These are phyloP conservation scores for Belgica antarctica DNA, from an alignment of 2,888 invertebrate species.

Conservation along the genomic window DNA sequence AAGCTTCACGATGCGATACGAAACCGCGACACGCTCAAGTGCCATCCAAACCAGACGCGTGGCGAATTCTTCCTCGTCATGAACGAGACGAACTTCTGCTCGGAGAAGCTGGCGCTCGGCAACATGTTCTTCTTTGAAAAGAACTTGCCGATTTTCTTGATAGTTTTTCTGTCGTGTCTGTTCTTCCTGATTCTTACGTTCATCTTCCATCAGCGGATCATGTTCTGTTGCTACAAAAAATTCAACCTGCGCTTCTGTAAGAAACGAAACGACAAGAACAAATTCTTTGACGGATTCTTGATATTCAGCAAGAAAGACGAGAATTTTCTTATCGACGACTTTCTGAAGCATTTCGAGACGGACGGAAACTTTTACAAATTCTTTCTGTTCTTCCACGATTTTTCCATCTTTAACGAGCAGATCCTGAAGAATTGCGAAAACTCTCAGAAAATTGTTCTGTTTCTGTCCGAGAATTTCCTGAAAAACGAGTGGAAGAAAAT, in stretches of 20 bases:
- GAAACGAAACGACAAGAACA: conserved; percentile 42
- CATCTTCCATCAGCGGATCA: conserved; percentile 37
- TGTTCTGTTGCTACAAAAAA: conserved; percentile 42
- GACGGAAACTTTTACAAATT: conserved; percentile 43
- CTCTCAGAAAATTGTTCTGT: conserved; percentile 43
- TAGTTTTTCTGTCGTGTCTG: conserved; percentile 34
- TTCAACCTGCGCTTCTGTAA: conserved; percentile 38
- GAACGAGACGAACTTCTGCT: conserved; percentile 41
- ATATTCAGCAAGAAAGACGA: conserved; percentile 42
- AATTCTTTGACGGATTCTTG: conserved; percentile 42
- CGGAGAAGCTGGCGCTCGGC: conserved; percentile 30
- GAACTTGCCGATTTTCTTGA: conserved; percentile 39
- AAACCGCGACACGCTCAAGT: conserved; percentile 16
- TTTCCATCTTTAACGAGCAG: conserved; percentile 43
- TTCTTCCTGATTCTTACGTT: conserved; percentile 29
- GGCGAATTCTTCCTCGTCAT: conserved; percentile 23
- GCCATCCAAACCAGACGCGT: conserved; percentile 39
- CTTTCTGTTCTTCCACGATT: conserved; percentile 41
- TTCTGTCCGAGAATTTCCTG: conserved; percentile 38
- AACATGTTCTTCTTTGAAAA: conserved; percentile 42
- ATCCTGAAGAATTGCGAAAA: conserved; percentile 42
- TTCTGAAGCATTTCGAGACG: conserved; percentile 41
- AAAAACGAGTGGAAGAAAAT: conserved; percentile 44
- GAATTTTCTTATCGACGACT: conserved; percentile 40
- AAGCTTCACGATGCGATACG: conserved; percentile 16